Base-by-base conservation (phyloP, 2,888 invertebrate species). In the Tupiocoris notatus region DNA sequence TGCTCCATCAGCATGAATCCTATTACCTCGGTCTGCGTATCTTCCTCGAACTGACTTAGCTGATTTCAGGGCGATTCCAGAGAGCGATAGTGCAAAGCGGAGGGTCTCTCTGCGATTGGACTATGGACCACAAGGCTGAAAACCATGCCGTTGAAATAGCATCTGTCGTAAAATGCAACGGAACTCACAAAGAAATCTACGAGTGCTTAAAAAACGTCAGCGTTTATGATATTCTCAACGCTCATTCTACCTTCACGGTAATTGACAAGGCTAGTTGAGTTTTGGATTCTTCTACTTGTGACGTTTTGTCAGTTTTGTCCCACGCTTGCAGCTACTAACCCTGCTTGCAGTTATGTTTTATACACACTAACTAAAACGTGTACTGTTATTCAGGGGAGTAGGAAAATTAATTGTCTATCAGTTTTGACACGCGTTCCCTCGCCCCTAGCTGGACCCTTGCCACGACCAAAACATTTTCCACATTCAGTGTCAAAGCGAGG, bases 41-140 rank as follows among this genome's bases (percentile, higher is more conserved):
- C 39, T 12, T 21, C 56, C 20, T 70, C n/a, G 59, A 70, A 70
- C 58, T 70, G 70, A 70, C 70, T 59, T 39, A 73, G 73, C 39
- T 63, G 73, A 62, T 82, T 77, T 80, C 82, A 82, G 85, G 84
- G 25, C 81, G 86, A 66, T 87, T 88, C 80, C 84, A 85, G 66
- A 83, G 84, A 59, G 85, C 84, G 0, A 87, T 88, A 78, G 81
- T 86, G 6, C 86, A 87, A 80, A 88, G 88, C 75, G 88, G 88
- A 0, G 85, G 86, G 7, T 84, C 86, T 1, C 80, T 86, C 16
- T 85, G 85, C 22, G 81, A 82, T 3, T 88, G 87, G 87, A 85
- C 86, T 0, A 82, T 85, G 1, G 86, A 85, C 78, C 79, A 79
- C 2, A 79, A 85, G 74, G 85, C 86, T 0, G 75, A 81, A 2